Evolutionary conservation across 2,888 invertebrate species (phyloP).

Genomic region (Synanthedon andrenaeformis): DNA sequence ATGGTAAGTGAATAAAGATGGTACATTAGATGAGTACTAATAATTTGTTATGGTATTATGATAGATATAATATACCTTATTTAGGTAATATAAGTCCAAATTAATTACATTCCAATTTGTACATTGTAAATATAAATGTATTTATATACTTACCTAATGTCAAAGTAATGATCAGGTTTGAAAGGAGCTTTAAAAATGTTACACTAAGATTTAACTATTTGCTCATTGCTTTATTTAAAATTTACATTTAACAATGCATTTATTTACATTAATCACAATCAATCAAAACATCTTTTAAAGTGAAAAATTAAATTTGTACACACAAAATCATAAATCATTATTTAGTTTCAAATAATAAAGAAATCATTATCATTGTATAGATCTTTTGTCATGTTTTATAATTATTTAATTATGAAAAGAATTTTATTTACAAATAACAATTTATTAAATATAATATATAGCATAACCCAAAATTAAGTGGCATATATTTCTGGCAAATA

Average conservation of each 20-base stretch:
- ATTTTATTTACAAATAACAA: too few species aligned
- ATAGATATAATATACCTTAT: constrained; percentile 39
- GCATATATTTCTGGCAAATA: too few species aligned
- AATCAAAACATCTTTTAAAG: not conserved
- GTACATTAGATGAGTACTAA: constrained; percentile 61
- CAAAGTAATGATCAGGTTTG: constrained; percentile 31
- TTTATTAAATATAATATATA: too few species aligned
- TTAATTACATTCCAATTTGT: constrained; percentile 56
- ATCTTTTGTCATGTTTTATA: too few species aligned
- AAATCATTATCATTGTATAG: too few species aligned
- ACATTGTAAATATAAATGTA: constrained; percentile 50
- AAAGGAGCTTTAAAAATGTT: constrained; percentile 57
- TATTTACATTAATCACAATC: constrained; percentile 20
- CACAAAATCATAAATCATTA: too few species aligned
- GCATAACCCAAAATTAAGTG: too few species aligned
- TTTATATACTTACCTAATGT: constrained; percentile 26
- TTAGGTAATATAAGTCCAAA: constrained; percentile 55
- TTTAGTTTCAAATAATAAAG: too few species aligned
- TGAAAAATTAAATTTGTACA: not conserved
- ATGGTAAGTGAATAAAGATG: not conserved
- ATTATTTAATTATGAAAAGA: too few species aligned
- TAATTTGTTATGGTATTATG: constrained; percentile 35
- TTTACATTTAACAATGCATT: constrained; percentile 34
- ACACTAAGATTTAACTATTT: constrained; percentile 45
- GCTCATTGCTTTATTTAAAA: constrained; percentile 46